Base-by-base conservation (phyloP, 2,888 invertebrate genomes). In the Aspidiotus destructor region DNA sequence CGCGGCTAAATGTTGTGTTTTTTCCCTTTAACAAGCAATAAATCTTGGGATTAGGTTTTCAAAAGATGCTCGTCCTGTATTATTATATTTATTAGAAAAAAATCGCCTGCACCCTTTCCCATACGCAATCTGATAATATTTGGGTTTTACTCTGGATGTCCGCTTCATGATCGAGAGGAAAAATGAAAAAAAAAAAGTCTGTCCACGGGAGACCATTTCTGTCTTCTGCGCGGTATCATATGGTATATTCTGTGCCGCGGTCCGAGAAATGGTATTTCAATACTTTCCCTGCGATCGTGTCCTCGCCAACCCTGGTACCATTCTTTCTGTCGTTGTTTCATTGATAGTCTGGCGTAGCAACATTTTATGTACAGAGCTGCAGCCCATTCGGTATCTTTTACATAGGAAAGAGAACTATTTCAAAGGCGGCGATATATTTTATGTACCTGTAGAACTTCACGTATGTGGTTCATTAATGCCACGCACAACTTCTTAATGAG, bases 21-120 rank as follows among this genome's bases (percentile, higher is more conserved):
- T 63, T 63, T 48, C n/a, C n/a, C n/a, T 62, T 63, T 63, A 54
- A 63, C 63, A 63, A 54, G 54, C 63, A 52, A 63, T 63, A 63
- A 63, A 63, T 63, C 63, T 63, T 15, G 54, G 53, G 63, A 63
- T 63, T 63, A 63, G 63, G 63, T 63, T 63, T 63, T 63, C 41
- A 63, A 63, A 63, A 54, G 54, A 28, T 28, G 28, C 28, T 28
- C 28, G 28, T 28, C 28, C 28, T 28, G 28, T 28, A 28, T 28
- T 28, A 28, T 28, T 28, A 28, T 28, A 28, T 28, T 28, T 28
- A 28, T 28, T 63, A 63, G 52, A 63, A 41, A 63, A 54, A 63
- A 53, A 53, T 53, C 41, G 48, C 10, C n/a, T 48, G 48, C 48
- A 41, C 63, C 41, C 63, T 63, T 53, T 54, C 54, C 63, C n/a